Conservation (phyloP, 2,797 vertebrate species). For the Chaenodraco wilsoni region DNA sequence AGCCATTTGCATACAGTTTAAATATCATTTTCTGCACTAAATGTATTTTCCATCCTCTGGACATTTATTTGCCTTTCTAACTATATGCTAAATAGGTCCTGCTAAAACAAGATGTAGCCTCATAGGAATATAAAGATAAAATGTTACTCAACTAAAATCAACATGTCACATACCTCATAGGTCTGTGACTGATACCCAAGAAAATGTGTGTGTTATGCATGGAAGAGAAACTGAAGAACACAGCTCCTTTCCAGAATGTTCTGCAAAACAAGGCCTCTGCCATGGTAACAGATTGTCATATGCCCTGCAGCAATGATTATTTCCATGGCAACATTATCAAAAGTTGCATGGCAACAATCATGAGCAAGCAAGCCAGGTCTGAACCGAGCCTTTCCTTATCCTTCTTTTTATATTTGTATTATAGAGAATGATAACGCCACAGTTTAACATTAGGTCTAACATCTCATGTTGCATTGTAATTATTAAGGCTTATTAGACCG, state of each 20-base stretch:
- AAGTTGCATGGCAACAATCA: slow-evolving; percentile 64
- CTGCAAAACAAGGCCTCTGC: slow-evolving; percentile 31
- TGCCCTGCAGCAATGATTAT: slow-evolving; percentile 42
- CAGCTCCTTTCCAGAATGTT: slow-evolving; percentile 31
- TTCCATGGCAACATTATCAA: slow-evolving; percentile 68
- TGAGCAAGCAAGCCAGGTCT: slow-evolving; percentile 29
- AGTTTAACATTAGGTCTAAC: background rate
- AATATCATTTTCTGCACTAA: no score
- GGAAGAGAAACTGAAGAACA: slow-evolving; percentile 6
- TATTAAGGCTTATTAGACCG: background rate
- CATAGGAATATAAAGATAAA: background rate
- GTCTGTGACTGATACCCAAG: background rate
- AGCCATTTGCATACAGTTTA: no score
- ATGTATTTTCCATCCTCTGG: no score
- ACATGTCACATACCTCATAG: background rate
- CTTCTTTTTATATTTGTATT: background rate
- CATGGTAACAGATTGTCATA: slow-evolving; percentile 58
- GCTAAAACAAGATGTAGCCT: background rate
- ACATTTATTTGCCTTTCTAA: background rate
- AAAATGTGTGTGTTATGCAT: slow-evolving; percentile 13
- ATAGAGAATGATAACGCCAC: background rate
- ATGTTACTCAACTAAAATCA: background rate
- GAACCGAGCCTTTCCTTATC: slow-evolving; percentile 17
- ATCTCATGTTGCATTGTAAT: background rate
- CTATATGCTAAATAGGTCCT: no score